A percentile compares a stretch with the other conserved stretches of the same genome.
phyloP scores from a whole-genome alignment of 2,888 invertebrate species.

The Melinopterus prodromus region DNA sequence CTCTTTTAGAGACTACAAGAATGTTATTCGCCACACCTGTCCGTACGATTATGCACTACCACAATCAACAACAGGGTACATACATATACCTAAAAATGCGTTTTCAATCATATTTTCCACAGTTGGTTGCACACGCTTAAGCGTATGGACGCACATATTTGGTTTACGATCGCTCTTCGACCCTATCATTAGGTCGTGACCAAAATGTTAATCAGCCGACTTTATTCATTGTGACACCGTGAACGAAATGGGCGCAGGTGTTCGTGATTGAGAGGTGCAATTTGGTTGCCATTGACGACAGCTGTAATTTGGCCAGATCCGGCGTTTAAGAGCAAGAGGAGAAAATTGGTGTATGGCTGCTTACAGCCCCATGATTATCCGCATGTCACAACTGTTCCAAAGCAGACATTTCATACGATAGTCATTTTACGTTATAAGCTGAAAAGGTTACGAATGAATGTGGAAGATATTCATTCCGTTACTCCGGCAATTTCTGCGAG shows the following conservation, averaged over 20 bases:
- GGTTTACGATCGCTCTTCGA: background rate
- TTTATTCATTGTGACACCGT: background rate
- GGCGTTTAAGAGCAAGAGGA: background rate
- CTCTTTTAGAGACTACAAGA: no score
- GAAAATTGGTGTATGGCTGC: background rate
- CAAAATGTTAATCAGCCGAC: background rate
- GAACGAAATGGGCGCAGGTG: background rate
- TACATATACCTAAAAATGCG: background rate
- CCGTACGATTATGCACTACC: no score
- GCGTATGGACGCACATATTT: background rate
- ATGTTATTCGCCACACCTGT: no score
- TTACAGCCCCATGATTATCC: background rate
- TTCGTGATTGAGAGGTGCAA: background rate
- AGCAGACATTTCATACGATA: background rate
- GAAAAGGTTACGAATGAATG: no score
- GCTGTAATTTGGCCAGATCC: constrained; percentile 4
- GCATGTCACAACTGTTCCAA: background rate
- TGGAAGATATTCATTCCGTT: no score
- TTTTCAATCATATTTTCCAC: background rate
- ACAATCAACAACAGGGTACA: no score
- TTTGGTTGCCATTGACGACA: background rate
- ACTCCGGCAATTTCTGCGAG: no score
- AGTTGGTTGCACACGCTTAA: background rate
- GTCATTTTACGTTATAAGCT: background rate
- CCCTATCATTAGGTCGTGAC: constrained; percentile 4